Base-by-base conservation (phyloP, 1,140 invertebrate genomes). In the Steinernema khuongi region DNA sequence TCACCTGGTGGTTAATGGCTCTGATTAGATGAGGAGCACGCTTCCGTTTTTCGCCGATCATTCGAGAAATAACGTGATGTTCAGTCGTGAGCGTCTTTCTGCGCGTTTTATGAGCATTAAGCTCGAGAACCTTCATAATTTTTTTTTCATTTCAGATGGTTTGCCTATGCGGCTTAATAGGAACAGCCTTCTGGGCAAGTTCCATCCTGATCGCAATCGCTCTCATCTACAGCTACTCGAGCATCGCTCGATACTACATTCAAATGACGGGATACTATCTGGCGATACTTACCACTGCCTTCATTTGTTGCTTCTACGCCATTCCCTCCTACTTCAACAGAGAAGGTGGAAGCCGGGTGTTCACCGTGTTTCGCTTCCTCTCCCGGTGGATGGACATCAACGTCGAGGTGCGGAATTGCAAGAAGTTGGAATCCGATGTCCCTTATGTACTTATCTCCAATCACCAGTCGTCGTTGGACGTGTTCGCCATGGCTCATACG, bases 401-500 rank as follows among this genome's bases (percentile, higher is more conserved):
- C 50, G 50, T 60, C 14, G 22, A 11, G 11, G 50, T 60, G 50
- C 50, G 50, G 50, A 60, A 60, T 60, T n/a, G 22, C 4, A 22
- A 60, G 50, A 11, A 60, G 11, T 22, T 60, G 7, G 50, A 60
- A 17, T 17, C 22, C 26, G 19, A 60, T 4, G 4, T 17, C 14
- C 50, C 50, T 26, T 60, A 26, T 22, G 50, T 60, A 7, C 50
- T 60, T 60, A 60, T 60, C 11, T 60, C 14, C 50, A 60, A 60
- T 26, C 50, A 60, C 22, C 50, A 71, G 30, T 71, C 70, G 2
- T 69, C 76, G n/a, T 29, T 78, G 0, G 77, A 79, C 60, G 67
- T 75, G 1, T 17, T 79, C n/a, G 50, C 41, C n/a, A 79, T 79
- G 78, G 17, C 74, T 0, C 66, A 80, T 4, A 67, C 67, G 17